A percentile compares a stretch with the other conserved stretches of the same genome.
Evolutionary conservation across 2,888 invertebrate species (phyloP).

Genomic region (Platycnemis pennipes): DNA sequence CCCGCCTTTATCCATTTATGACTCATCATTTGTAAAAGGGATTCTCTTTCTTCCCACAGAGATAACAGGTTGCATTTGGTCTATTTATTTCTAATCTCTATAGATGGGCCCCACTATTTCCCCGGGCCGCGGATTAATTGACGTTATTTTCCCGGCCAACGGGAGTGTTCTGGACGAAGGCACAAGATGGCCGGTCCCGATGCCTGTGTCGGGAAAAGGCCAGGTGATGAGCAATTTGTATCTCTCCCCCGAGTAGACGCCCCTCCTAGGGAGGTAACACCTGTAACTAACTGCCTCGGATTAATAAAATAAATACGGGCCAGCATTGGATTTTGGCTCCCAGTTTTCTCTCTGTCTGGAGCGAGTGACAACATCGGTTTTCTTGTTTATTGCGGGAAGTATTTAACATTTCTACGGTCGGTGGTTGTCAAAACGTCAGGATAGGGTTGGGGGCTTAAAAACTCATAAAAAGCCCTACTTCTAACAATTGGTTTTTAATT

Average conservation of each 20-base stretch:
- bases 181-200: background rate
- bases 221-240: background rate
- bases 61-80: background rate
- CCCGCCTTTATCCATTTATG: background rate
- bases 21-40: background rate
- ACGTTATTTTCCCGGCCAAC: background rate
- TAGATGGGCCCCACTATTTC: background rate
- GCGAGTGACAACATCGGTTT: background rate
- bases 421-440: background rate
- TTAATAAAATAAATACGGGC: constrained; percentile 13
- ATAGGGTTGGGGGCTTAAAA: background rate
- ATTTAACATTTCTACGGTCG: background rate
- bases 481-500: background rate
- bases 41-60: background rate
- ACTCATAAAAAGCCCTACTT: background rate
- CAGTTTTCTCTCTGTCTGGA: background rate
- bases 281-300: background rate
- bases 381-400: background rate
- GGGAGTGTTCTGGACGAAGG: background rate
- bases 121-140: background rate
- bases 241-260: background rate
- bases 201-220: background rate
- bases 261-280: background rate
- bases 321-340: background rate
- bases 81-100: background rate